Evolutionary conservation across 2,888 invertebrate species (phyloP), one percentile per base, ranked within the genome.

Genomic region (Papilio gigon): DNA sequence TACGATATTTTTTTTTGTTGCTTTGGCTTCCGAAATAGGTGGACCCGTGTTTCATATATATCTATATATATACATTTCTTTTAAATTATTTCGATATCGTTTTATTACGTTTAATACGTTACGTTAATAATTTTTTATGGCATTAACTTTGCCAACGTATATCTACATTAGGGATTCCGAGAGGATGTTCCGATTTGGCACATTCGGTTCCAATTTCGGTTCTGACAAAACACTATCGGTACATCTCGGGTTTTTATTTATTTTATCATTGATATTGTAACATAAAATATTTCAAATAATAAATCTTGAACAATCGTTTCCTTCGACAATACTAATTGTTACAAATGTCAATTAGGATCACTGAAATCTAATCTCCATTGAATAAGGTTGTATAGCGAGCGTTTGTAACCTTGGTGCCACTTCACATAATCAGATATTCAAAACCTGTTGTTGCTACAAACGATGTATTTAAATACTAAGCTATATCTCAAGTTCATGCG

Each of bases 281-380:
- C 6, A 37, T 33, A 33, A 12, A 12, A 47, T 12, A 76, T 72
- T 74, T 74, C 73, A 53, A 20, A 40, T 17, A 9, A 27, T 53
- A 56, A 25, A 37, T 56, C 30, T 30, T 62, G 30, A 20, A 47
- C 50, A 53, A 53, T 53, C 12, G 30, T 30, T 22, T 25, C n/a
- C 20, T 62, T 17, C n/a, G 6, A 62, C 62, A 62, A 44, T 61
- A 44, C 27, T 30, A 30, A 63, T 33, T 56, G 65, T 25, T 42
- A 63, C 42, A 60, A 44, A 50, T 30, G 73, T 74, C 76, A 75
- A 60, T 75, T 63, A 74, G 14, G 73, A 73, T 75, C 74, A 76
- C 61, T 66, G 42, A 71, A 74, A 75, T 62, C 67, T 17, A 35
- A 27, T 4, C 53, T 20, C 20, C 30, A 50, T 40, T 61, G 67